phyloP scores from a whole-genome alignment of 2,113 vertebrate genomes.

The Peromyscus maniculatus region DNA sequence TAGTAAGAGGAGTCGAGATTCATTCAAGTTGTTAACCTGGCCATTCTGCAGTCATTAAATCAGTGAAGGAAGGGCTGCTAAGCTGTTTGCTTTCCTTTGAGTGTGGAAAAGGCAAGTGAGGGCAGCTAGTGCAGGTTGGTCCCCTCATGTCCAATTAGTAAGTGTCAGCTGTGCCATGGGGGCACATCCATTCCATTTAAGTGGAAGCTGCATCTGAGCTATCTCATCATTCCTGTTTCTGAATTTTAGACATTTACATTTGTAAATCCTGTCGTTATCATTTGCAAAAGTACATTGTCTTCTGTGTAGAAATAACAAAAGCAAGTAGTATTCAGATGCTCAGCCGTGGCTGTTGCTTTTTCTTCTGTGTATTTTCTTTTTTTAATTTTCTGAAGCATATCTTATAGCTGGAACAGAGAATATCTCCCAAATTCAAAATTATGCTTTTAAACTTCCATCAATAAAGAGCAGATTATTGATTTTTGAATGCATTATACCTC shows the following conservation, averaged over 20 bases:
- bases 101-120: constrained; percentile 51
- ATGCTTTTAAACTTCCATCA: background rate
- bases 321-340: constrained; percentile 11
- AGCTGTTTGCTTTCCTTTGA: constrained; percentile 73
- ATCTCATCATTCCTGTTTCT: constrained; percentile 22
- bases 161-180: background rate
- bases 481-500: background rate
- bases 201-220: constrained; percentile 19
- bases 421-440: background rate
- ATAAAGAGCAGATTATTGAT: background rate
- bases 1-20: constrained; percentile 82
- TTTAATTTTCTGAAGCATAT: constrained; percentile 2
- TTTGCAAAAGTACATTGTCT: background rate
- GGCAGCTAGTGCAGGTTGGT: constrained; percentile 35
- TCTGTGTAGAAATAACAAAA: constrained; percentile 30
- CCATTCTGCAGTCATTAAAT: constrained; percentile 81
- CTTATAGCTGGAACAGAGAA: constrained; percentile 23
- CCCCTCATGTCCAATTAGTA: background rate
- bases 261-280: background rate
- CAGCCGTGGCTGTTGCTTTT: constrained; percentile 7
- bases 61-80: constrained; percentile 73
- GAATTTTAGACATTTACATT: constrained; percentile 43
- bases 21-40: constrained; percentile 76
- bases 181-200: background rate
- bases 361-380: background rate